Evolutionary conservation across 1,140 invertebrate genomes (phyloP).

Genomic region (Euwallacea fornicatus): DNA sequence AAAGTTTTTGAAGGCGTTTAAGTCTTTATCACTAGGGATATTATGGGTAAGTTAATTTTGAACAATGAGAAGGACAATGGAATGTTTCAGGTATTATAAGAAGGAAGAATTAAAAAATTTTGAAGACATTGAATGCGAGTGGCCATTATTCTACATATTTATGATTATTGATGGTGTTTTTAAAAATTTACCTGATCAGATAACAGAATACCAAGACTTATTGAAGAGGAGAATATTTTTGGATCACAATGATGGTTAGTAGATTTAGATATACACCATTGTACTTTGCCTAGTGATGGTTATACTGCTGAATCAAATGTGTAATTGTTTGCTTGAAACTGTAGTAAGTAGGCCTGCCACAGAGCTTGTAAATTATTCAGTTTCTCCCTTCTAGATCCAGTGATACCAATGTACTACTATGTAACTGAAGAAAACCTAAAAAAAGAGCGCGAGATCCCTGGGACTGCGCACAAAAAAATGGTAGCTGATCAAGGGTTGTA

Average conservation of each 20-base stretch:
- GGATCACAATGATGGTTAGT: slow-evolving; percentile 75
- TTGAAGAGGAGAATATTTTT: slow-evolving; percentile 71
- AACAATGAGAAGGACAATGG: not conserved
- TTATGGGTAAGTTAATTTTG: too few species aligned
- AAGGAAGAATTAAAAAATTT: slow-evolving; percentile 81
- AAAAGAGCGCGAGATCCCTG: slow-evolving; percentile 71
- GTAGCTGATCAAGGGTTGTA: slow-evolving; percentile 66
- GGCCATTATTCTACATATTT: slow-evolving; percentile 94
- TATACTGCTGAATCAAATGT: too few species aligned
- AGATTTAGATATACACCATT: not conserved
- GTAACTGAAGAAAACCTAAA: slow-evolving; percentile 81
- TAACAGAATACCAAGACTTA: slow-evolving; percentile 87
- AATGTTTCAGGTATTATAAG: slow-evolving; percentile 58
- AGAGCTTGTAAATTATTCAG: not conserved
- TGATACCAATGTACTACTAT: slow-evolving; percentile 86
- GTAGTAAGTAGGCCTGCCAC: too few species aligned
- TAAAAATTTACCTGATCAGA: slow-evolving; percentile 84
- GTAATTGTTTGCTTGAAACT: too few species aligned
- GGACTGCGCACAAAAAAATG: slow-evolving; percentile 65
- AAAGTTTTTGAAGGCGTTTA: too few species aligned
- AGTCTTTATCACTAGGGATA: too few species aligned
- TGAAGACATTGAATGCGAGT: slow-evolving; percentile 96
- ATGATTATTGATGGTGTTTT: slow-evolving; percentile 97
- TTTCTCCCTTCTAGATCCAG: slow-evolving; percentile 63
- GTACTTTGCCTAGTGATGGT: too few species aligned